Conservation (phyloP, 2,797 vertebrate genomes). For the Paratrypauchen microcephalus region DNA sequence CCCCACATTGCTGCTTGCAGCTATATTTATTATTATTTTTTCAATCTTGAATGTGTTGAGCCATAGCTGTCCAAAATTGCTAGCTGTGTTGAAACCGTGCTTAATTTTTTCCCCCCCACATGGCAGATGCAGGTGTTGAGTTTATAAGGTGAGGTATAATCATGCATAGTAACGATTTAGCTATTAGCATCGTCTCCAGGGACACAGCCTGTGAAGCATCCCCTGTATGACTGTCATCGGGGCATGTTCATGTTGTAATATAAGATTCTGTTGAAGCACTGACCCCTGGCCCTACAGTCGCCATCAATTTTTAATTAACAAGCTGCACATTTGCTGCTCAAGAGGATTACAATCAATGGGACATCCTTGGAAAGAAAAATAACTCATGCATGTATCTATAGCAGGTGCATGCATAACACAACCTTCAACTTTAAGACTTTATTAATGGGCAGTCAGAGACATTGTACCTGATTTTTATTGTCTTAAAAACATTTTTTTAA, state of each 20-base stretch:
- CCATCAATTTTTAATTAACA: constrained; percentile 52
- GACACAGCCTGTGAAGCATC: constrained; percentile 33
- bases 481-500: no score
- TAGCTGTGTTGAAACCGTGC: not conserved
- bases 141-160: constrained; percentile 21
- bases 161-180: constrained; percentile 35
- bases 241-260: constrained; percentile 38
- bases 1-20: no score
- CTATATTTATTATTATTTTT: no score
- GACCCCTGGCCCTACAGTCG: constrained; percentile 36
- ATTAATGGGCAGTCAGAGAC: no score
- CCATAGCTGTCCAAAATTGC: not conserved
- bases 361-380: constrained; percentile 1
- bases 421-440: not conserved
- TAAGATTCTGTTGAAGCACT: constrained; percentile 36
- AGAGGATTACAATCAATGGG: constrained; percentile 34
- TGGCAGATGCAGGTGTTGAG: constrained; percentile 26
- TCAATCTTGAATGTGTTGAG: not conserved
- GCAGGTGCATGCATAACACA: not conserved
- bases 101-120: not conserved
- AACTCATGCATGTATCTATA: not conserved
- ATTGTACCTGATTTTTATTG: no score
- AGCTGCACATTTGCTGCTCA: constrained; percentile 38
- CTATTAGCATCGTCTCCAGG: constrained; percentile 40
- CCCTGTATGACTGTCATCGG: constrained; percentile 32